A percentile compares a stretch with the other conserved stretches of the same genome.
Conservation (phyloP, 2,113 vertebrate species). For the Scalopus aquaticus region DNA sequence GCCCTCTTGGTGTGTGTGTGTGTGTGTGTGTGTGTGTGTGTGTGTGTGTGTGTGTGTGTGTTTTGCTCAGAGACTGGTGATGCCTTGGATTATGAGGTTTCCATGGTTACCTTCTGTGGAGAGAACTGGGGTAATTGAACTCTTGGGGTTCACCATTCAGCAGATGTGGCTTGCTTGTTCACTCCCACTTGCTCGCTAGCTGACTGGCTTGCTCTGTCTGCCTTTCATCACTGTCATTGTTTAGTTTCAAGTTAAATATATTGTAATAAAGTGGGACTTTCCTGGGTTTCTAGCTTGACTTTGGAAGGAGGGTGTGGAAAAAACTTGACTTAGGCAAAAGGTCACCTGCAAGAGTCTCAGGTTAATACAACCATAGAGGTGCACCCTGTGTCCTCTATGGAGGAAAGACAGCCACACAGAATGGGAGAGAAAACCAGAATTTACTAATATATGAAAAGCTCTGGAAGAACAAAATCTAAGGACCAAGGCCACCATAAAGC, state of each 20-base stretch:
- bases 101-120: constrained; percentile 85
- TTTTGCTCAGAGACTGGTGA: constrained; percentile 66
- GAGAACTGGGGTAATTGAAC: constrained; percentile 81
- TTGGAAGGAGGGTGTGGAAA: not conserved
- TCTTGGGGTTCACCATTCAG: constrained; percentile 73
- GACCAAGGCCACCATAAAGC: not conserved
- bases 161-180: constrained; percentile 22
- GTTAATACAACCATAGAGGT: not conserved
- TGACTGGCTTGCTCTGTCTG: not conserved
- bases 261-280: not conserved
- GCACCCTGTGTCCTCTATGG: not conserved
- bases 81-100: constrained; percentile 79
- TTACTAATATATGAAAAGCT: not conserved
- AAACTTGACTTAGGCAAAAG: not conserved
- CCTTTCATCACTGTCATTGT: not conserved
- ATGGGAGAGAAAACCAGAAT: not conserved
- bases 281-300: not conserved
- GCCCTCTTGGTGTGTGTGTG: not conserved
- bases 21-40: not conserved
- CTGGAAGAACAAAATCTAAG: not conserved
- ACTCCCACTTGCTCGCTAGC: not conserved
- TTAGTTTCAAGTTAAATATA: not conserved
- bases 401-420: not conserved
- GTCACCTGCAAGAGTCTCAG: not conserved
- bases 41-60: not conserved